These are phyloP conservation scores for Mungos mungo DNA, from an alignment of 2,113 vertebrate species.

Conservation along the genomic window DNA sequence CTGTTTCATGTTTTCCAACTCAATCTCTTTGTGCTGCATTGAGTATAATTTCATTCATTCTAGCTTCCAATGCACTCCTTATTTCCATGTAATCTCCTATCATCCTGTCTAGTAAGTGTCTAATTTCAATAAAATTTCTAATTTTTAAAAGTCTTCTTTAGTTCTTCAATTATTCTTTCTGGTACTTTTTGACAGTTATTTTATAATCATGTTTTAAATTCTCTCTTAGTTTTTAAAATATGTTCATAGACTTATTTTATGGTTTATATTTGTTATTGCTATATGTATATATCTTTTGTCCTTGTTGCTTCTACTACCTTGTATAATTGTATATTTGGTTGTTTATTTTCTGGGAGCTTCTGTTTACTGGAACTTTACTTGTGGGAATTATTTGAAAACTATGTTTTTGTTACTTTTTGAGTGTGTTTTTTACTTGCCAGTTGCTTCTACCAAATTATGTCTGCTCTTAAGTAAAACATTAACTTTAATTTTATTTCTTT, in stretches of 20 bases:
- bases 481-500: conserved; percentile 26
- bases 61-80: not conserved
- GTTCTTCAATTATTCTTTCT: not conserved
- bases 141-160: conserved; percentile 43
- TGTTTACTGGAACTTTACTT: not conserved
- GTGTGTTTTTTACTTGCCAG: not conserved
- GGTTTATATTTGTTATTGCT: not conserved
- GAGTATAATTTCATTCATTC: not conserved
- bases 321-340: not conserved
- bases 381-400: not conserved
- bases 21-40: not conserved
- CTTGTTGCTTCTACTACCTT: not conserved
- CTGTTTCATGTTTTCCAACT: not conserved
- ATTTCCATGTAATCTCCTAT: not conserved
- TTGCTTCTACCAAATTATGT: not conserved
- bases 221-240: not conserved
- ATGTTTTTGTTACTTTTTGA: conserved; percentile 14
- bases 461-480: not conserved
- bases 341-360: not conserved
- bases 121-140: conserved; percentile 17
- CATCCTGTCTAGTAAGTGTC: not conserved
- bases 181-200: not conserved
- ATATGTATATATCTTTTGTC: not conserved
- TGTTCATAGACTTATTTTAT: not conserved
- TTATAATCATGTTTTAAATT: not conserved